Evolutionary conservation across 2,888 invertebrate genomes (phyloP), one percentile per base, ranked within the genome.

Genomic region (Drosophila quinaria): DNA sequence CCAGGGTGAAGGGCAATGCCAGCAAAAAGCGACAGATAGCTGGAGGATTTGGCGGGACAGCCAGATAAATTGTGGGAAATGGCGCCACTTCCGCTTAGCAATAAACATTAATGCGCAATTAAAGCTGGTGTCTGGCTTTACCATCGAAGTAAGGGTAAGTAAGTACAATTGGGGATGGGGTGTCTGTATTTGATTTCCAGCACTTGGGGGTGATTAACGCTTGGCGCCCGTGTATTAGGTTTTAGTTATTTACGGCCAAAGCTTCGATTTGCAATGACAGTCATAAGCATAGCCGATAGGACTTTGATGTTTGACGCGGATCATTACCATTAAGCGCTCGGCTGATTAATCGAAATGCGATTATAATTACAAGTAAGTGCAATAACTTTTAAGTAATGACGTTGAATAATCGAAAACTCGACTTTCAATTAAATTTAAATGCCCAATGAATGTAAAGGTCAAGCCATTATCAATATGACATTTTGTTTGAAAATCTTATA

Each of bases 101-200:
- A 86, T 86, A 86, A 86, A 86, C 86, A 87, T 90, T 90, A 86
- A 90, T 83, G 84, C 78, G 89, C 90, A 86, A 90, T 86, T 86
- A 86, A 89, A 87, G 84, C 81, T 72, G 74, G 67, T 83, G 83
- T 86, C 81, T 79, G 87, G 67, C 49, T 44, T 49, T 62, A 46
- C 52, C 37, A 52, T 19, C 17, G 50, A 35, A 51, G 31, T 37
- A n/a, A 25, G 66, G 37, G 47, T 17, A 54, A 42, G 44, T 25
- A 11, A 42, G 44, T 15, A 13, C 5, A 10, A 22, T 35, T 46
- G 35, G 8, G 22, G 55, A 13, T 44, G 8, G 52, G 54, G 63
- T 70, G 86, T 73, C 79, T 89, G 76, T 64, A 68, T 71, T 89
- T 84, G 71, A 85, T 85, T 81, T 71, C 22, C 56, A 58, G 66